phyloP scores from a whole-genome alignment of 2,113 vertebrate species.

The Chroicocephalus ridibundus region DNA sequence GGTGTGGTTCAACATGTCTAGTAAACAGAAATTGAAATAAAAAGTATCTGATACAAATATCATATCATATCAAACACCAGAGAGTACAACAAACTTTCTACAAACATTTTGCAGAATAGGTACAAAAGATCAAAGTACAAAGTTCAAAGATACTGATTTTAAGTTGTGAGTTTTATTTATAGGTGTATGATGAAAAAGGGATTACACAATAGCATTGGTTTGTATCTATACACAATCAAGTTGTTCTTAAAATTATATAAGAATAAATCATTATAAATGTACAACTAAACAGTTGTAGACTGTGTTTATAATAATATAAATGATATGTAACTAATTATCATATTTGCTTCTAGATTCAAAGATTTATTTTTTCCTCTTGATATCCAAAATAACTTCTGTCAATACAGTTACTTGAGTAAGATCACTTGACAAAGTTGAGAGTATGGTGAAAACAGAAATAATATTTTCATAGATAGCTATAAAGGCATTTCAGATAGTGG shows the following conservation, averaged over 20 bases:
- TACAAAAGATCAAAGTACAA: not conserved
- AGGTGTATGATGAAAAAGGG: not conserved
- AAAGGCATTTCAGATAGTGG: not conserved
- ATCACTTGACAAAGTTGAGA: not conserved
- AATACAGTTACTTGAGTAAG: not conserved
- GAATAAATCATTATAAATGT: not conserved
- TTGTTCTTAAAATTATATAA: not conserved
- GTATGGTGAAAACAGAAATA: not conserved
- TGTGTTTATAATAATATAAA: not conserved
- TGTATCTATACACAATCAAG: no score
- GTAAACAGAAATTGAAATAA: not conserved
- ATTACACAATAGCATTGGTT: not conserved
- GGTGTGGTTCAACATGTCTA: not conserved
- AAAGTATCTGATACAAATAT: not conserved
- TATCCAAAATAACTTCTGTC: not conserved
- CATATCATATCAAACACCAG: no score
- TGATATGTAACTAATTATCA: not conserved
- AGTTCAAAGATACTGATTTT: not conserved
- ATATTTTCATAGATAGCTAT: not conserved
- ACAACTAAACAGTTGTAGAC: not conserved
- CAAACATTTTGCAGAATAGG: not conserved
- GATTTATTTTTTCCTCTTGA: not conserved
- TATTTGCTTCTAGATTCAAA: not conserved
- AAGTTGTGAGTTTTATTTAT: not conserved
- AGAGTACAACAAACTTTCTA: not conserved